A percentile compares a stretch with the other conserved stretches of the same genome.
These are phyloP conservation scores for Stylophora pistillata DNA, from an alignment of 64 coral and sea anemone genomes.

Conservation along the genomic window DNA sequence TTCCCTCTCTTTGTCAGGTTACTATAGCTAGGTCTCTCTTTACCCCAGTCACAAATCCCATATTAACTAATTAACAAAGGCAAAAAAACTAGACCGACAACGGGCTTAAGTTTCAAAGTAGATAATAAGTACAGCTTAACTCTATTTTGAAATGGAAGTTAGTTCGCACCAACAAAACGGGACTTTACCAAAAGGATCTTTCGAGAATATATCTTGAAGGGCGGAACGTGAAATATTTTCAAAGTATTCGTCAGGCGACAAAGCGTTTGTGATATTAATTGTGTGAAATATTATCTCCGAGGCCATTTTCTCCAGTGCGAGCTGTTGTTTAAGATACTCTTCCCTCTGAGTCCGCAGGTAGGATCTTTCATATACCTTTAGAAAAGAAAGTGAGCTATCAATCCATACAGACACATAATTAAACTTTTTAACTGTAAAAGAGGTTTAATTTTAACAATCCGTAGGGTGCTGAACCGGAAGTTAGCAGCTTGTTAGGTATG, in stretches of 20 bases:
- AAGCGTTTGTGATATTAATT: constrained; percentile 66
- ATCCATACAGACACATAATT: background rate
- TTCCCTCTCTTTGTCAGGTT: too few species aligned
- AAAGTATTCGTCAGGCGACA: constrained; percentile 71
- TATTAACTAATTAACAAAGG: too few species aligned
- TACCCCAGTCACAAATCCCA: too few species aligned
- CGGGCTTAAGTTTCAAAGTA: too few species aligned
- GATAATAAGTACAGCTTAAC: background rate
- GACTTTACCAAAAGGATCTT: constrained; percentile 69
- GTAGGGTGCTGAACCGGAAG: too few species aligned
- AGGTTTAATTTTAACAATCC: too few species aligned
- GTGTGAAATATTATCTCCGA: constrained; percentile 68
- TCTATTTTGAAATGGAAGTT: background rate
- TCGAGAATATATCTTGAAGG: constrained; percentile 60
- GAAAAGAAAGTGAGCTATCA: background rate
- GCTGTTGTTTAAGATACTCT: constrained; percentile 68
- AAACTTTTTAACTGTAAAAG: too few species aligned
- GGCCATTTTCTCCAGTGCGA: constrained; percentile 61
- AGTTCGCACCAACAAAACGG: background rate
- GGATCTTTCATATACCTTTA: constrained; percentile 72
- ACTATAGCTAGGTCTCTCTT: too few species aligned
- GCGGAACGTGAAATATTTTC: constrained; percentile 54
- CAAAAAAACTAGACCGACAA: too few species aligned
- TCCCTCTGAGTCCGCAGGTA: constrained; percentile 65
- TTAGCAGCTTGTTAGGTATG: too few species aligned